Evolutionary conservation across 2,113 vertebrate genomes (phyloP).

Genomic region (Mormyrus lacerda): DNA sequence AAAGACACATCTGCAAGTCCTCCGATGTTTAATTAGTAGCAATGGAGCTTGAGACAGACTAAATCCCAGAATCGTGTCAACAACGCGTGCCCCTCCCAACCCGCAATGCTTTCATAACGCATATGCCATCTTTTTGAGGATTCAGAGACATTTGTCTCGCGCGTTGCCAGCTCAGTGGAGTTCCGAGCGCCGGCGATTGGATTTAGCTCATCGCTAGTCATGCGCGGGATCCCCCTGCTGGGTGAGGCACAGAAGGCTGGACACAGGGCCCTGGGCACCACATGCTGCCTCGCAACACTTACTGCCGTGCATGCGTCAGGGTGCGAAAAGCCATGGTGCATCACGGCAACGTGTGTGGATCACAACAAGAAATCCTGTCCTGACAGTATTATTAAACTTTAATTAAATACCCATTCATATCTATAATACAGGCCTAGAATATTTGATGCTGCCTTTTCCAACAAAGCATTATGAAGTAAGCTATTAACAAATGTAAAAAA

Average conservation of each 20-base stretch:
- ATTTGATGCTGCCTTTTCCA: not conserved
- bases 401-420: not conserved
- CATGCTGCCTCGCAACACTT: not conserved
- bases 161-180: not conserved
- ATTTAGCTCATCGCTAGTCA: not conserved
- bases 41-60: not conserved
- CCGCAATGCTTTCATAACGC: not conserved
- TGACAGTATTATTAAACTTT: not conserved
- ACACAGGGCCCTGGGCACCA: not conserved
- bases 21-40: constrained; percentile 6
- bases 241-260: not conserved
- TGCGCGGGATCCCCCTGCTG: not conserved
- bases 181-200: not conserved
- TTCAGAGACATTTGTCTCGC: not conserved
- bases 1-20: constrained; percentile 15
- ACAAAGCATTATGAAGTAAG: not conserved
- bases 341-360: not conserved
- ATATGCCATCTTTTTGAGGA: not conserved
- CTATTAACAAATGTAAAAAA: not conserved
- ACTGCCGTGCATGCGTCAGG: not conserved
- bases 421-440: not conserved
- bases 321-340: not conserved
- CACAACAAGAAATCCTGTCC: not conserved
- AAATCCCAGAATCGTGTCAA: not conserved
- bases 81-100: not conserved